These are phyloP conservation scores for Meteorus colon DNA, from an alignment of 2,888 invertebrate genomes.

Conservation along the genomic window DNA sequence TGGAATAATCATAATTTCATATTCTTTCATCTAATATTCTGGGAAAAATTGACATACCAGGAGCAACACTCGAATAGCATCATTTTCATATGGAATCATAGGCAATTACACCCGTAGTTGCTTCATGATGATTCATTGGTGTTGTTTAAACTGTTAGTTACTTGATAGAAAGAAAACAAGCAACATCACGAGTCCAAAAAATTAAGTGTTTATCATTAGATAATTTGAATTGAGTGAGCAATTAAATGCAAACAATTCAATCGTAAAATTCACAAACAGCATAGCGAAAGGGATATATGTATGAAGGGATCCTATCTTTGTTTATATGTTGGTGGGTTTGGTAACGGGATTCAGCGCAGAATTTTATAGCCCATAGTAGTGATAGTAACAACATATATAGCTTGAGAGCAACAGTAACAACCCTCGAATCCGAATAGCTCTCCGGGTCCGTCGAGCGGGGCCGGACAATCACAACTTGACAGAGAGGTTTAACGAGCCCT, in stretches of 20 bases:
- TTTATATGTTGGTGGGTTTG: not conserved
- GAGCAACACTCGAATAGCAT: no score
- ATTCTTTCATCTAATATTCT: no score
- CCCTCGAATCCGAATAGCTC: constrained; percentile 45
- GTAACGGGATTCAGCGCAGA: constrained; percentile 53
- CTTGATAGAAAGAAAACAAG: not conserved
- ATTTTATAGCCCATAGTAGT: constrained; percentile 58
- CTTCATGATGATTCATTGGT: no score
- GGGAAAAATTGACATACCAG: no score
- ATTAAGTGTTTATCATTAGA: not conserved
- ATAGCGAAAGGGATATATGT: constrained; percentile 41
- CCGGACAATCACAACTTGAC: constrained; percentile 72
- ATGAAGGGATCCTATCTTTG: not conserved
- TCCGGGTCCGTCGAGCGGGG: constrained; percentile 59
- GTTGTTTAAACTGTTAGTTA: not conserved
- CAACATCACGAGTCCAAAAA: not conserved
- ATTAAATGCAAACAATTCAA: constrained; percentile 67
- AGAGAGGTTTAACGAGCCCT: constrained; percentile 73
- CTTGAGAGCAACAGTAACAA: constrained; percentile 46
- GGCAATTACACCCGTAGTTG: no score
- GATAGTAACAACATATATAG: constrained; percentile 40
- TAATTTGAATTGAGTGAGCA: constrained; percentile 48
- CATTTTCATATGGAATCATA: no score
- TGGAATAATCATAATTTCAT: no score
- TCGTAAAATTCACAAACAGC: constrained; percentile 64